Evolutionary conservation across 35 echinoderm and acorn worm species (phyloP).

Genomic region (Stichopus chloronotus): DNA sequence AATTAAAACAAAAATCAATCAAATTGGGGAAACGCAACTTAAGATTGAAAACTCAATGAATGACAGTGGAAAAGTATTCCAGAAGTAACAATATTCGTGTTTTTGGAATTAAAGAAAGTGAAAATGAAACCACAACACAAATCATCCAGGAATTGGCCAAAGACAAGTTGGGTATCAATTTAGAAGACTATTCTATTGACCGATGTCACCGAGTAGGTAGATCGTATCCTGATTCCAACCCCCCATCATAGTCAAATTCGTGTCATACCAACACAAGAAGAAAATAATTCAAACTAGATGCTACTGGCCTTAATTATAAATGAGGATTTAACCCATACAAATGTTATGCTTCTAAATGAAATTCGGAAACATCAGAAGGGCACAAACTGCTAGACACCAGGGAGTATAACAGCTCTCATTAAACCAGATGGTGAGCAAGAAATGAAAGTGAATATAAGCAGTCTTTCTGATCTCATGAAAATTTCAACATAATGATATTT

Average conservation of each 20-base stretch:
- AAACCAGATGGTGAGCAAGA: neutral
- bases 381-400: neutral
- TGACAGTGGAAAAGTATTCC: constrained; percentile 37
- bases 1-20: neutral
- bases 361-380: constrained; percentile 4
- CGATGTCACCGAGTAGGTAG: constrained; percentile 15
- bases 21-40: neutral
- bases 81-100: constrained; percentile 19
- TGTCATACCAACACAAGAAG: constrained; percentile 39
- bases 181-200: neutral
- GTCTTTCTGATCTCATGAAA: neutral
- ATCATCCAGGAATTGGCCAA: constrained; percentile 29
- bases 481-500: neutral
- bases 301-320: constrained; percentile 23
- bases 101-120: constrained; percentile 18
- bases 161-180: neutral
- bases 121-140: neutral
- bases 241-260: constrained; percentile 22
- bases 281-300: neutral
- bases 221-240: neutral
- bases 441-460: neutral
- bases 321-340: constrained; percentile 5
- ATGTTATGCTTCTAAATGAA: neutral
- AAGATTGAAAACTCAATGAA: constrained; percentile 26
- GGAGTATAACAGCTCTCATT: neutral